Percentiles rank a stretch among this genome's conserved stretches.
Evolutionary conservation across 2,888 invertebrate species (phyloP).

Genomic region (Cartodere bifasciata): DNA sequence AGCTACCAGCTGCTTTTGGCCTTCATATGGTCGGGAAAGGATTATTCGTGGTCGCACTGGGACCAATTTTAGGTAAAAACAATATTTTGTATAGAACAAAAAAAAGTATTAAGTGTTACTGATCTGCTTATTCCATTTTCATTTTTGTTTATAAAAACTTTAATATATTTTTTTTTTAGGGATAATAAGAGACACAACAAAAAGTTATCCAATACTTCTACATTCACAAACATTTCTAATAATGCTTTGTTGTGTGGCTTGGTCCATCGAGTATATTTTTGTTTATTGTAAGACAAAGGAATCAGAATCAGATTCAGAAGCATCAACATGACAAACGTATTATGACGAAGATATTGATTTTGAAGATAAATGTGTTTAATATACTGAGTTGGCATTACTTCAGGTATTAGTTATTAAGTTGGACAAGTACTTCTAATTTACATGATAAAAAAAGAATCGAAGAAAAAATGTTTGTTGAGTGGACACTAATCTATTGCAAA

Average conservation of each 20-base stretch:
- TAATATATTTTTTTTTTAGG: slow-evolving; percentile 38
- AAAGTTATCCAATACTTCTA: slow-evolving; percentile 55
- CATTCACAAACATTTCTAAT: slow-evolving; percentile 61
- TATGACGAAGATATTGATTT: too few relatives aligned
- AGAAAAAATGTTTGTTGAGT: too few relatives aligned
- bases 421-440: too few relatives aligned
- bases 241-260: slow-evolving; percentile 53
- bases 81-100: background rate
- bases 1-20: slow-evolving; percentile 64
- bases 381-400: too few relatives aligned
- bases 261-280: slow-evolving; percentile 47
- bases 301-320: too few relatives aligned
- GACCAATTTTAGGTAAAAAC: slow-evolving; percentile 53
- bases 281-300: too few relatives aligned
- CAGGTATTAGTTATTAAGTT: too few relatives aligned
- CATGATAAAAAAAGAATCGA: too few relatives aligned
- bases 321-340: too few relatives aligned
- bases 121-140: background rate
- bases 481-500: too few relatives aligned
- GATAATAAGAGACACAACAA: slow-evolving; percentile 53
- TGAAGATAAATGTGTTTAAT: too few relatives aligned
- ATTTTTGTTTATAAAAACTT: slow-evolving; percentile 4
- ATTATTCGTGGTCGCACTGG: slow-evolving; percentile 52
- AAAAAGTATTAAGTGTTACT: too few relatives aligned
- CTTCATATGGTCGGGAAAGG: slow-evolving; percentile 68